A percentile compares a stretch with the other conserved stretches of the same genome.
These are phyloP conservation scores for Platypus cylindrus DNA, from an alignment of 2,888 invertebrate species.

Conservation along the genomic window DNA sequence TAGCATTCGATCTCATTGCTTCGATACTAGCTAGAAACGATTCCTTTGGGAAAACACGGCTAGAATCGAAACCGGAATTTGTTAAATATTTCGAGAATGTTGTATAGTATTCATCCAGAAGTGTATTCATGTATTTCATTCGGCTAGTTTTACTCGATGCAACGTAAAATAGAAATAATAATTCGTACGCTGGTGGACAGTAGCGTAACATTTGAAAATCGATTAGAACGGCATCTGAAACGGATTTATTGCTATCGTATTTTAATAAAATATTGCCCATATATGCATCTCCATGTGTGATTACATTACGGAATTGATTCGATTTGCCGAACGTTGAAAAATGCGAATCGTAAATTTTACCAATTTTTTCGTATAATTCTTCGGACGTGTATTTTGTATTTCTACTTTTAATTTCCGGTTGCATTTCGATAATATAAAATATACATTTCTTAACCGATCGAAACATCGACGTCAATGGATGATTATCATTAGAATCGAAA, in stretches of 20 bases:
- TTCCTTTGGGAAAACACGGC: conserved; percentile 15
- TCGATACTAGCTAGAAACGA: conserved; percentile 17
- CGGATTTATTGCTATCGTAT: conserved; percentile 6
- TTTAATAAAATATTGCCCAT: conserved; percentile 24
- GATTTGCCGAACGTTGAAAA: conserved; percentile 24
- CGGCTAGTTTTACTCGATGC: conserved; percentile 15
- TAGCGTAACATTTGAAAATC: conserved; percentile 34
- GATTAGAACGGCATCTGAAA: conserved; percentile 14
- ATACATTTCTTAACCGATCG: not conserved
- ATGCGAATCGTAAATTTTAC: conserved; percentile 22
- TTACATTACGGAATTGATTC: conserved; percentile 28
- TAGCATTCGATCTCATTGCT: conserved; percentile 12
- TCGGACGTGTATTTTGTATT: conserved; percentile 6
- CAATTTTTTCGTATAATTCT: conserved; percentile 8
- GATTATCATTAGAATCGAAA: not conserved
- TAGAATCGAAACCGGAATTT: conserved; percentile 14
- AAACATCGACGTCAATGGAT: not conserved
- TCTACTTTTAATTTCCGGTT: conserved; percentile 10
- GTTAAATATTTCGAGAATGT: conserved; percentile 15
- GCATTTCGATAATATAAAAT: conserved; percentile 8
- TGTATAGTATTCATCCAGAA: conserved; percentile 18
- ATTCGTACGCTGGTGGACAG: conserved; percentile 51
- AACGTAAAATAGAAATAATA: conserved; percentile 30
- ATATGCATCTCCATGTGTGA: conserved; percentile 28
- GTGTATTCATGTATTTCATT: conserved; percentile 13